Percentiles rank a stretch among this genome's conserved stretches.
Evolutionary conservation across 2,888 invertebrate genomes (phyloP).

Genomic region (Tipula unca): DNA sequence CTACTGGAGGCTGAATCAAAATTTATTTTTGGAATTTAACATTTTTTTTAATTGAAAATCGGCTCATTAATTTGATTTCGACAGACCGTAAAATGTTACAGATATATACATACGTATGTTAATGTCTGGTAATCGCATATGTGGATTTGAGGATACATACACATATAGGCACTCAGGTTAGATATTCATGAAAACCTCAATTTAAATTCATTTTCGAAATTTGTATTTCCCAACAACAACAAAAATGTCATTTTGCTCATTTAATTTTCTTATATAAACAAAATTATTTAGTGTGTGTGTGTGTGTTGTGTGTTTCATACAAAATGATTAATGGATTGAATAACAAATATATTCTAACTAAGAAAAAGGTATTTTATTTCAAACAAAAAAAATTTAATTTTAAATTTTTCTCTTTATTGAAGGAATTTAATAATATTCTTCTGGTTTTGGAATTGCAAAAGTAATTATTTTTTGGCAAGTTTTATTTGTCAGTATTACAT

Average conservation of each 20-base stretch:
- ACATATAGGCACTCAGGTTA: neutral
- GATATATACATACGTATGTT: neutral
- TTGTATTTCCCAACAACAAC: neutral
- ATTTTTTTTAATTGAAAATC: neutral
- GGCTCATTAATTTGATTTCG: neutral
- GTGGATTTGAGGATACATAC: neutral
- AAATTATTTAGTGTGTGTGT: neutral
- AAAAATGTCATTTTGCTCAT: neutral
- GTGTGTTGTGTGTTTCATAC: neutral
- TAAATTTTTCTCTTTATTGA: neutral
- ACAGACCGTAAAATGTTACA: neutral
- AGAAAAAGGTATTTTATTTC: neutral
- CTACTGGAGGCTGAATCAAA: neutral
- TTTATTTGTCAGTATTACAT: neutral
- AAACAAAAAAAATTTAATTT: neutral
- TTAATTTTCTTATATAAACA: neutral
- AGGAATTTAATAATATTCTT: neutral
- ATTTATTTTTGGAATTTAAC: neutral
- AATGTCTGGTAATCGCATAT: neutral
- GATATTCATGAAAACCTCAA: neutral
- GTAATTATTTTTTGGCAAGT: neutral
- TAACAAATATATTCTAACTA: neutral
- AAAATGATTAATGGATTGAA: constrained; percentile 14
- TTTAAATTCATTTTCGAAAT: neutral
- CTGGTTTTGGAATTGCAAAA: neutral